Evolutionary conservation across 2,888 invertebrate genomes (phyloP).

Genomic region (Rhamphomyia laevipes): DNA sequence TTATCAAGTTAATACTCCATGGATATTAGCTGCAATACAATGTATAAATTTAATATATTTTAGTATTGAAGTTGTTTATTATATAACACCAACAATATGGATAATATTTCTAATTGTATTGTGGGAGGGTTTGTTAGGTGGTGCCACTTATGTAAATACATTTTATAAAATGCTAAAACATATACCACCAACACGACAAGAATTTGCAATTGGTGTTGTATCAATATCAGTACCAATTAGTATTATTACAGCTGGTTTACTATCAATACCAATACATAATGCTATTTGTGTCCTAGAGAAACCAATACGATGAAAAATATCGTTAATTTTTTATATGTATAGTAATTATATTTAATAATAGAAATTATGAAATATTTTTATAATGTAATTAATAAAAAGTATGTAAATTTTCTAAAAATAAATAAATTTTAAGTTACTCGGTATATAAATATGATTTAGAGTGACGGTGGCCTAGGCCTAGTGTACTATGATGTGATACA

Average conservation of each 20-base stretch:
- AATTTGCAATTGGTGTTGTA: slow-evolving; percentile 56
- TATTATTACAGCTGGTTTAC: slow-evolving; percentile 53
- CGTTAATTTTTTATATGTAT: too few relatives aligned
- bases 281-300: slow-evolving; percentile 45
- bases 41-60: slow-evolving; percentile 46
- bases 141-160: slow-evolving; percentile 61
- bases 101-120: slow-evolving; percentile 47
- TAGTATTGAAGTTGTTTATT: slow-evolving; percentile 43
- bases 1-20: slow-evolving; percentile 48
- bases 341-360: too few relatives aligned
- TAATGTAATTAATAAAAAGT: too few relatives aligned
- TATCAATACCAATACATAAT: slow-evolving; percentile 57
- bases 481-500: too few relatives aligned
- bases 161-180: slow-evolving; percentile 53
- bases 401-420: too few relatives aligned
- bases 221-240: slow-evolving; percentile 58
- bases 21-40: slow-evolving; percentile 56
- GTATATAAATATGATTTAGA: too few relatives aligned
- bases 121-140: slow-evolving; percentile 59
- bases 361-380: too few relatives aligned
- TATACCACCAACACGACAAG: slow-evolving; percentile 36
- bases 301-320: slow-evolving; percentile 19
- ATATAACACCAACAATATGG: slow-evolving; percentile 47
- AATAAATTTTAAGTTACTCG: too few relatives aligned
- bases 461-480: too few relatives aligned